Evolutionary conservation across 2,113 vertebrate species (phyloP), one percentile per base, ranked within the genome.

Genomic region (Tiliqua scincoides): DNA sequence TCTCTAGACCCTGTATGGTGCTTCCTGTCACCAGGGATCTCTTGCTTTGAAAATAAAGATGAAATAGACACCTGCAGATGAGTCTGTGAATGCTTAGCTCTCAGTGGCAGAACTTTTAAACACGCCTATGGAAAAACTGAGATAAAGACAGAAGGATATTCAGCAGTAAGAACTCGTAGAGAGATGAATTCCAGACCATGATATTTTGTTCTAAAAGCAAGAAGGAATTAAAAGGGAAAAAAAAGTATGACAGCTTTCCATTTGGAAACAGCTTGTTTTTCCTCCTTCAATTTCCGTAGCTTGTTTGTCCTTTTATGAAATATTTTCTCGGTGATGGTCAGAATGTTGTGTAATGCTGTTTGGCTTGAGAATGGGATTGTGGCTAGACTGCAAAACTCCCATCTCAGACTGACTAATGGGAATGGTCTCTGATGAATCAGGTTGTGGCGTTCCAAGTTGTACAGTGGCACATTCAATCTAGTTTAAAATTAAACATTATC

Each of bases 31-130:
- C 89, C 84, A 92, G 83, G 75, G 68, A 88, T 79, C 89, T 30
- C 84, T 79, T 14, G n/a, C 81, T 91, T 91, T 93, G 91, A 87
- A 92, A 89, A 84, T 79, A 90, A 90, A 91, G 86, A 88, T 90
- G 76, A 92, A 93, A 87, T 35, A 76, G 81, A 92, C 86, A 79
- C 89, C 90, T 88, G 84, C 70, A 87, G 82, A 88, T 85, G 88
- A 79, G 62, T 90, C 80, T 59, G 59, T 35, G 70, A 9, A 23
- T 7, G 1, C 52, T 62, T 61, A 74, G 79, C 27, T 79, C 57
- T 25, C 84, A 40, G 77, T 78, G 32, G 23, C 40, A 88, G 76
- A 48, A 65, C 67, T 79, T 83, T 73, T 86, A 37, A 88, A 85
- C 9, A 89, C 57, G 27, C 9, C 82, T 73, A 27, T 17, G 5